Evolutionary conservation across 2,113 vertebrate species (phyloP).

Genomic region (Syngnathus floridae): DNA sequence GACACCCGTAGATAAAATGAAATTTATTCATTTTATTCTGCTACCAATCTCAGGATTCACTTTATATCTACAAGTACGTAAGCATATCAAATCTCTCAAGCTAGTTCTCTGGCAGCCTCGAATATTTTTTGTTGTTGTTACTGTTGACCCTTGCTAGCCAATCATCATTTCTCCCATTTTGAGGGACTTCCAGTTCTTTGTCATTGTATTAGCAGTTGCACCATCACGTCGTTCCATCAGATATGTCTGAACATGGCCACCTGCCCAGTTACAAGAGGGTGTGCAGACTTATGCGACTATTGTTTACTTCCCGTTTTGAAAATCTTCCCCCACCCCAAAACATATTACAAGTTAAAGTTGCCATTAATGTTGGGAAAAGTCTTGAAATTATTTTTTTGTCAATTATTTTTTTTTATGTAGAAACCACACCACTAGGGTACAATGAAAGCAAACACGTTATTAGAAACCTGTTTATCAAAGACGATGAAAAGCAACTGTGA

Average conservation of each 20-base stretch:
- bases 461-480: not conserved
- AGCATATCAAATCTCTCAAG: too few relatives aligned
- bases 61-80: too few relatives aligned
- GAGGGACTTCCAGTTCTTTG: too few relatives aligned
- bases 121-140: too few relatives aligned
- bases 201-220: too few relatives aligned
- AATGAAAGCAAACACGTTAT: not conserved
- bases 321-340: not conserved
- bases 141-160: too few relatives aligned
- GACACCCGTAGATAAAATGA: too few relatives aligned
- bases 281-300: not conserved
- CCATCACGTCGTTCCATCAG: too few relatives aligned
- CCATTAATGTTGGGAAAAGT: not conserved
- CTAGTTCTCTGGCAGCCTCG: too few relatives aligned
- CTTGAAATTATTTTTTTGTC: not conserved
- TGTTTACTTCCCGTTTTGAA: not conserved
- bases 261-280: not conserved
- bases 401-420: not conserved
- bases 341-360: not conserved
- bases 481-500: conserved; percentile 8
- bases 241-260: not conserved
- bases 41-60: too few relatives aligned
- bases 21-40: too few relatives aligned
- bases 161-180: too few relatives aligned
- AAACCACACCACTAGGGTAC: not conserved